phyloP scores from a whole-genome alignment of 1,140 invertebrate species.

The Drosophila takahashii region DNA sequence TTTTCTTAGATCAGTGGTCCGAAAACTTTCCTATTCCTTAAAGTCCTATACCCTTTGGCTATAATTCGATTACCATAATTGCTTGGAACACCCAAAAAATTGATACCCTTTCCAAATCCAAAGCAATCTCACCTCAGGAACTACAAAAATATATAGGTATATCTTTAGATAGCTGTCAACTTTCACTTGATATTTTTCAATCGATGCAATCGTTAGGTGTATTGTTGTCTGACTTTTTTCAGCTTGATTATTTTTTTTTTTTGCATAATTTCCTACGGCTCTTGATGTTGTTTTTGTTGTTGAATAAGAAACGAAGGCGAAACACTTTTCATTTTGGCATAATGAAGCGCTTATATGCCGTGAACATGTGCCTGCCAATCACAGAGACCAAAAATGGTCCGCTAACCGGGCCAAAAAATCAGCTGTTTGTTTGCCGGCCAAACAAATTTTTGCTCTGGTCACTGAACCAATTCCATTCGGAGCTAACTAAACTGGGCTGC shows the following conservation, averaged over 20 bases:
- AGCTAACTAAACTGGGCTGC: conserved; percentile 15
- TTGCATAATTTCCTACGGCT: conserved; percentile 67
- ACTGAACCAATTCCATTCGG: conserved; percentile 62
- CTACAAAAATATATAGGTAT: conserved; percentile 15
- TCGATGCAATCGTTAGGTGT: conserved; percentile 48
- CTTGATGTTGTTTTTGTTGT: conserved; percentile 38
- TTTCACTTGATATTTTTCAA: conserved; percentile 67
- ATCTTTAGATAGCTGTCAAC: conserved; percentile 54
- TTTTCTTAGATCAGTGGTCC: neutral
- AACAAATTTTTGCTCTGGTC: conserved; percentile 59
- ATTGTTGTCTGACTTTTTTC: conserved; percentile 44
- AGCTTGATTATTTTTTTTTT: conserved; percentile 20
- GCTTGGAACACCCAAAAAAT: conserved; percentile 30
- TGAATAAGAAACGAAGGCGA: conserved; percentile 47
- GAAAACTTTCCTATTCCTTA: neutral
- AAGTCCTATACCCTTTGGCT: conserved; percentile 16
- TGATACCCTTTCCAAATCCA: conserved; percentile 53
- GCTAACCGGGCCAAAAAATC: conserved; percentile 28
- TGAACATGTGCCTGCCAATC: conserved; percentile 52
- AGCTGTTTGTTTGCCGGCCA: conserved; percentile 52
- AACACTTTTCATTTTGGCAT: conserved; percentile 73
- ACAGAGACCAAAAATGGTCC: conserved; percentile 32
- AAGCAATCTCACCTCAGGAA: conserved; percentile 46
- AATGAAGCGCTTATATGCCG: conserved; percentile 71
- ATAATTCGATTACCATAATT: conserved; percentile 54